Percentiles rank a stretch among this genome's conserved stretches.
These are phyloP conservation scores for Drosophila sucinea DNA, from an alignment of 1,140 invertebrate species.

Conservation along the genomic window DNA sequence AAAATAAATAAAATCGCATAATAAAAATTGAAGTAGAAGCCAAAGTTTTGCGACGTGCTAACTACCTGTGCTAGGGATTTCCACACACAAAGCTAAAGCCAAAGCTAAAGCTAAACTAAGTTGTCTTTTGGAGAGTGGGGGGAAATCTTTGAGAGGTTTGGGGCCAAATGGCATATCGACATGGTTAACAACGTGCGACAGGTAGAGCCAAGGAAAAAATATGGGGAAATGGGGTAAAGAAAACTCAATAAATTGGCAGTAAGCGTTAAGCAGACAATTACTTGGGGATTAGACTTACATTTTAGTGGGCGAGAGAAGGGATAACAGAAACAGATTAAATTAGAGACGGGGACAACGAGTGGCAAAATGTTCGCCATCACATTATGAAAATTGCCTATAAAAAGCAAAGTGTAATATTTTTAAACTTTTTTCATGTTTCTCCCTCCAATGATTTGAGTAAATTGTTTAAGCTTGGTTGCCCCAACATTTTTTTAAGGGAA, in stretches of 20 bases:
- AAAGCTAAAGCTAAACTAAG: conserved; percentile 23
- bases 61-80: conserved; percentile 58
- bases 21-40: conserved; percentile 71
- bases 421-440: background rate
- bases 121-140: background rate
- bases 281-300: conserved; percentile 70
- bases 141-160: conserved; percentile 37
- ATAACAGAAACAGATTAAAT: background rate
- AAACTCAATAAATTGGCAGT: conserved; percentile 77
- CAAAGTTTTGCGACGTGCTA: conserved; percentile 74
- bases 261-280: conserved; percentile 72
- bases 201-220: conserved; percentile 39
- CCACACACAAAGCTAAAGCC: conserved; percentile 32
- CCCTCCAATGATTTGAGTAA: background rate
- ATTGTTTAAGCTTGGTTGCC: background rate
- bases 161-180: conserved; percentile 33
- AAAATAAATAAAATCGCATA: conserved; percentile 81
- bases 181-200: conserved; percentile 64
- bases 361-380: background rate
- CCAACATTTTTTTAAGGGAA: too few relatives aligned
- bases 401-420: background rate
- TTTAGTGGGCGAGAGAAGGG: conserved; percentile 8
- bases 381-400: conserved; percentile 12
- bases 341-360: background rate
- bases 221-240: conserved; percentile 9